Percentiles rank a stretch among this genome's conserved stretches.
These are phyloP conservation scores for Calliscelio sp. DNA, from an alignment of 2,888 invertebrate genomes.

Conservation along the genomic window DNA sequence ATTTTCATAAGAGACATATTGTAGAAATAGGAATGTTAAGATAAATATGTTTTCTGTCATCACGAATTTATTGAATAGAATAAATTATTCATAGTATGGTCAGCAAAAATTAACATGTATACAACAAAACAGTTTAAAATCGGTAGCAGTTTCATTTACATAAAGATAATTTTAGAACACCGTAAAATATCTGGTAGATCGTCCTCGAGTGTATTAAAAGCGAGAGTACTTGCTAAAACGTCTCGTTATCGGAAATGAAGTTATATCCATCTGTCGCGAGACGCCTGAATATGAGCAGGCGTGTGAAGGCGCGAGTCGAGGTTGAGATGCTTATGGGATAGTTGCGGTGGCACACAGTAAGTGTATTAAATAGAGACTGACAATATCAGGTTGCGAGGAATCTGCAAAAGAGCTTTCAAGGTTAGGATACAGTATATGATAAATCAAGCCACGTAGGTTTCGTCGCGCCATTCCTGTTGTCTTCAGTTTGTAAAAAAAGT, in stretches of 20 bases:
- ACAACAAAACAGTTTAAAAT: too few species aligned
- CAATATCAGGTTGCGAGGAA: constrained; percentile 43
- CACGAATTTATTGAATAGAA: too few species aligned
- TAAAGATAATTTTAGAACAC: constrained; percentile 48
- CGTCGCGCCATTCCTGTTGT: too few species aligned
- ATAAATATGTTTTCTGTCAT: too few species aligned
- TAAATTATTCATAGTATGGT: too few species aligned
- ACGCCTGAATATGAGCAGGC: constrained; percentile 21
- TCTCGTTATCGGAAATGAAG: constrained; percentile 27
- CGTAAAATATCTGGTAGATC: constrained; percentile 5
- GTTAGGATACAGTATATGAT: constrained; percentile 36
- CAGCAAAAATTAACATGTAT: too few species aligned
- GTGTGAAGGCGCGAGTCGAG: background rate
- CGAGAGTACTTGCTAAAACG: constrained; percentile 7
- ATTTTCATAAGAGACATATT: too few species aligned
- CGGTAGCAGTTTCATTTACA: constrained; percentile 50
- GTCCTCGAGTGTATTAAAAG: constrained; percentile 28
- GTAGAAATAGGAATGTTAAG: too few species aligned
- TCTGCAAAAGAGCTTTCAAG: constrained; percentile 49
- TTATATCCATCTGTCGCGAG: constrained; percentile 41
- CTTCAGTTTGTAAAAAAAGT: too few species aligned
- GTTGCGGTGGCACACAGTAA: constrained; percentile 16
- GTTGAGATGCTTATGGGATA: constrained; percentile 35
- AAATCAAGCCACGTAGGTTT: constrained; percentile 8
- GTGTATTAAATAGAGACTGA: constrained; percentile 16